Base-by-base conservation (phyloP, 2,113 vertebrate species). In the human region DNA sequence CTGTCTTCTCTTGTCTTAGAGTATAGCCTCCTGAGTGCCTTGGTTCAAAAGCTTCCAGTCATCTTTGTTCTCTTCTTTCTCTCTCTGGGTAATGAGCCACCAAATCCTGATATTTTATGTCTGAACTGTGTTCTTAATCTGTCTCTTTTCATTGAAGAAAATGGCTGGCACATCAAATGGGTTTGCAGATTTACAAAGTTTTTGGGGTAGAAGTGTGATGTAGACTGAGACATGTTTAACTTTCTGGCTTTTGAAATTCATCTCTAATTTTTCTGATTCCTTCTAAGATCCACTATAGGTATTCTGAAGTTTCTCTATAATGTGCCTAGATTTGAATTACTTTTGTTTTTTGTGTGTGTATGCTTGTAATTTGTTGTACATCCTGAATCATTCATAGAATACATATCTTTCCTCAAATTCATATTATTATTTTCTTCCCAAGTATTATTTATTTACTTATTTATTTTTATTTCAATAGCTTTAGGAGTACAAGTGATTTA, bases 221-320 rank as follows among this genome's bases (percentile, higher is more conserved):
- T 12, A 45, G 40, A 22, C 30, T 89, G 35, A 93, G 38, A 45
- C 57, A 1, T 43, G 2, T 68, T 79, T 86, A 25, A n/a, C 40
- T 89, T 89, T 61, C 52, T 87, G 57, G 81, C 11, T 61, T 96
- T 95, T 81, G 48, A 95, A 78, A 73, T 82, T 87, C 32, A 61
- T 32, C 38, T 90, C 75, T 10, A 80, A 30, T 92, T 55, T 82
- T 59, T 89, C 50, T 79, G 10, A 52, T 68, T 55, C 95, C 6
- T 50, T 92, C 68, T 25, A 72, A 75, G 68, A 52, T 20, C 17
- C 23, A 14, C n/a, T 8, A 30, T 30, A 45, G 5, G 8, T 96
- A 16, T 81, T 94, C 55, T 78, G 70, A 84, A 93, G 6, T 72
- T 40, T 89, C 52, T 82, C 20, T 93, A 5, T 72, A 45, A 82